phyloP scores from a whole-genome alignment of 2,888 invertebrate species.

The Adelognathus sp. region DNA sequence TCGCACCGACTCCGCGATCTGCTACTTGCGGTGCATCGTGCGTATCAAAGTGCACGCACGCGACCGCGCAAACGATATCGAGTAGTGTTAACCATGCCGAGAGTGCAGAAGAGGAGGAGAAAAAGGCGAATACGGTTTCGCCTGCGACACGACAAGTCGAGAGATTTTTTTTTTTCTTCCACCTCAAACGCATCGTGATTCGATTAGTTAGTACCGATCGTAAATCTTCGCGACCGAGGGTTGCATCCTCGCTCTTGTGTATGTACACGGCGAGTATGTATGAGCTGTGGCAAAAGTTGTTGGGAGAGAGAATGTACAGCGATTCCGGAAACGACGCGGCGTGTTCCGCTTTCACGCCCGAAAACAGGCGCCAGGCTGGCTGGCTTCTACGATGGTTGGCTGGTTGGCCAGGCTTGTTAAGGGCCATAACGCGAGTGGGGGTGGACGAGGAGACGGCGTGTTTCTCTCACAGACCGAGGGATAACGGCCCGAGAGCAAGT shows the following conservation, averaged over 20 bases:
- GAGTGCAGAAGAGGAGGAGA: conserved; percentile 10
- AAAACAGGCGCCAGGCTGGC: conserved; percentile 61
- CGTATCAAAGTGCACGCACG: conserved; percentile 62
- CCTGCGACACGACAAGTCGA: not conserved
- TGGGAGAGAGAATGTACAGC: conserved; percentile 41
- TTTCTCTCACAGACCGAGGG: conserved; percentile 42
- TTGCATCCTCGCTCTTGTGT: not conserved
- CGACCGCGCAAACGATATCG: conserved; percentile 56
- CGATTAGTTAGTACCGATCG: conserved; percentile 53
- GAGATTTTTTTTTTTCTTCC: not conserved
- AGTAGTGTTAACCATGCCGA: conserved; percentile 27
- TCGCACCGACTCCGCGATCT: conserved; percentile 17
- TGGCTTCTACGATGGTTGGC: conserved; percentile 50
- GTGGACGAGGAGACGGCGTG: conserved; percentile 14
- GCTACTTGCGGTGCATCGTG: conserved; percentile 72
- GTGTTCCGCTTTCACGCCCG: conserved; percentile 61
- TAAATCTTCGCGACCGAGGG: conserved; percentile 39
- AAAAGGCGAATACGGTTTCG: not conserved
- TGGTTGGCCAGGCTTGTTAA: conserved; percentile 57
- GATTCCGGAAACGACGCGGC: conserved; percentile 59
- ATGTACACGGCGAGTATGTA: not conserved
- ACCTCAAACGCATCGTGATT: conserved; percentile 40
- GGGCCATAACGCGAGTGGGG: conserved; percentile 45
- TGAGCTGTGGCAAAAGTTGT: conserved; percentile 43
- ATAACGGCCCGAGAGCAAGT: conserved; percentile 55